A percentile compares a stretch with the other conserved stretches of the same genome.
Evolutionary conservation across 2,797 vertebrate genomes (phyloP).

Genomic region (Eulemur mongoz): DNA sequence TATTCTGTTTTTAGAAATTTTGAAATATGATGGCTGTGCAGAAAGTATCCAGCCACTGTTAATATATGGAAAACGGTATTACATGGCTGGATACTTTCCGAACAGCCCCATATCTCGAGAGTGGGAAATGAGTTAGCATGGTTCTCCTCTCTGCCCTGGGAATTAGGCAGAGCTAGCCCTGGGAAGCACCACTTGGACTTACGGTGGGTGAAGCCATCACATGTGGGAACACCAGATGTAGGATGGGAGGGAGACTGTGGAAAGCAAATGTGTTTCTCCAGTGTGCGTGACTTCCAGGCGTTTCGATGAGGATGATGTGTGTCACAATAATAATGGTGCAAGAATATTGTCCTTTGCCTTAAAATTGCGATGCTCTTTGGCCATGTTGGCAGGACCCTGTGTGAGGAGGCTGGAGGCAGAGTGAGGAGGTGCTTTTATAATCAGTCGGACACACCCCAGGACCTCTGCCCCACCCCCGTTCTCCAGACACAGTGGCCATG

Average conservation of each 20-base stretch:
- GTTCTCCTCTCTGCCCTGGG: neutral
- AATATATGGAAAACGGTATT: too few species aligned
- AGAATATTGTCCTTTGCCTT: constrained; percentile 25
- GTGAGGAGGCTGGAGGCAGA: neutral
- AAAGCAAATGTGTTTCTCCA: neutral
- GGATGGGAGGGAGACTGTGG: neutral
- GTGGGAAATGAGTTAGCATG: neutral
- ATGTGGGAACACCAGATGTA: constrained; percentile 58
- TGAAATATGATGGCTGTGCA: neutral
- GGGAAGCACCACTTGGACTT: neutral
- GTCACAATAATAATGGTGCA: neutral
- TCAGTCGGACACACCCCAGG: neutral
- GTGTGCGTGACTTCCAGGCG: neutral
- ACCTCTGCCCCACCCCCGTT: neutral
- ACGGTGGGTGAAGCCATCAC: neutral
- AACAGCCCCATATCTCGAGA: too few species aligned
- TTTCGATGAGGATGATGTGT: neutral
- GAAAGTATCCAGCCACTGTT: too few species aligned
- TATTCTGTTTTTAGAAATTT: neutral
- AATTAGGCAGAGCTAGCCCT: neutral
- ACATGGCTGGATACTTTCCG: too few species aligned
- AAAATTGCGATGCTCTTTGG: neutral
- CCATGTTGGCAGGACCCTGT: neutral
- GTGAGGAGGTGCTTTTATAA: neutral
- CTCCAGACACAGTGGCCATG: too few species aligned